Conservation (phyloP, 1,140 invertebrate species). For the Meloidogyne chitwoodi region DNA sequence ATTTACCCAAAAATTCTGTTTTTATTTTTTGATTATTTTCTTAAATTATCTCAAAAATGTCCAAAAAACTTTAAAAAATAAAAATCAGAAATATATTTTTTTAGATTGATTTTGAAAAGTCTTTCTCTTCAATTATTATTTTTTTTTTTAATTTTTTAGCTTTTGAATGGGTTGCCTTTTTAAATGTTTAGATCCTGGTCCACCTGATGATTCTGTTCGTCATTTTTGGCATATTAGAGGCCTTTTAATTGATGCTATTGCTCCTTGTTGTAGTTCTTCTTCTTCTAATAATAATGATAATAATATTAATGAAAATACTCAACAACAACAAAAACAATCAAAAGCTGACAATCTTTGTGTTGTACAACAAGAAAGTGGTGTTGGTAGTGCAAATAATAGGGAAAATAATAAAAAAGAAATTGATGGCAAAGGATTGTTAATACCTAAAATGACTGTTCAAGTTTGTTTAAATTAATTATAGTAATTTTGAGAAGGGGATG, state of each 20-base stretch:
- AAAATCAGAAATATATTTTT: too few species aligned
- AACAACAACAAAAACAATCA: conserved; percentile 6
- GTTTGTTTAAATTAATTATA: neutral
- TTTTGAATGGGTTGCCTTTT: conserved; percentile 39
- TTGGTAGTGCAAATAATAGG: neutral
- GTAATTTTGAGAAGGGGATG: too few species aligned
- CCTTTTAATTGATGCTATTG: conserved; percentile 14
- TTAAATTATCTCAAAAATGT: too few species aligned
- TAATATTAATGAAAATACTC: neutral
- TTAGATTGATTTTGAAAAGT: too few species aligned
- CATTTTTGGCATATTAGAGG: conserved; percentile 45
- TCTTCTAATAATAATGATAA: neutral
- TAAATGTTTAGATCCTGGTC: conserved; percentile 36
- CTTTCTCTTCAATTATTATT: neutral
- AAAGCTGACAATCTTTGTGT: neutral
- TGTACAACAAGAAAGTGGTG: neutral
- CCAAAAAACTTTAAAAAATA: too few species aligned
- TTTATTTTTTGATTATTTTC: too few species aligned
- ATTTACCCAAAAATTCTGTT: too few species aligned
- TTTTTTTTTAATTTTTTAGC: neutral
- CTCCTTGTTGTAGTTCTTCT: neutral
- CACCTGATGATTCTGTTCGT: conserved; percentile 35
- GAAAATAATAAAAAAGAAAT: neutral
- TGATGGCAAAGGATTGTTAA: neutral
- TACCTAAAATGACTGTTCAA: neutral